phyloP scores from a whole-genome alignment of 35 echinoderm and acorn worm genomes.

The Heliocidaris tuberculata region DNA sequence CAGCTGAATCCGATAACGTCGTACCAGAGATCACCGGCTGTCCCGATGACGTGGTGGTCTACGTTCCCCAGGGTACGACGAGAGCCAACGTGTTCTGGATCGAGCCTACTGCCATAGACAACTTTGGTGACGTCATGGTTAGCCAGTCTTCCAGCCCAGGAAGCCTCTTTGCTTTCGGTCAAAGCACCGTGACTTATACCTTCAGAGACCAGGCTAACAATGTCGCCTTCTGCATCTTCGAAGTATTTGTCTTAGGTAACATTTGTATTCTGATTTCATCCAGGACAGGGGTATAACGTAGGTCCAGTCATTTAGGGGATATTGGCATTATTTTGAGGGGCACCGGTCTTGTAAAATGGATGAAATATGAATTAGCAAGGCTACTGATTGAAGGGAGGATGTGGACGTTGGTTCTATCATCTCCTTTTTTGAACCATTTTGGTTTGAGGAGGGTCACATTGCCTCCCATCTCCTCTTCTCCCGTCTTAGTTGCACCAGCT shows the following conservation, averaged over 20 bases:
- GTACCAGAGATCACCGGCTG: conserved; percentile 47
- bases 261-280: neutral
- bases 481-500: no score
- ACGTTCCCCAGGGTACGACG: conserved; percentile 32
- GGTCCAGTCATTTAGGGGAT: no score
- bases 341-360: no score
- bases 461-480: no score
- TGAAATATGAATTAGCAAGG: no score
- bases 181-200: neutral
- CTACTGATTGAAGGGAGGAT: no score
- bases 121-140: conserved; percentile 27
- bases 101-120: conserved; percentile 36
- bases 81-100: conserved; percentile 45
- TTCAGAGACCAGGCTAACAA: conserved; percentile 30
- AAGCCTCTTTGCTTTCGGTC: conserved; percentile 26
- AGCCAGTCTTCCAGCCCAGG: neutral
- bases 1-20: conserved; percentile 34
- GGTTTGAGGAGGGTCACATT: no score
- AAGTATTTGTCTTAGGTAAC: conserved; percentile 15
- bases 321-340: no score
- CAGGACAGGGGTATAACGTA: no score
- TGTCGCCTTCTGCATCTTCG: conserved; percentile 27
- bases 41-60: conserved; percentile 14
- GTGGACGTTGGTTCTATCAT: no score
- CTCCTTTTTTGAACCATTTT: no score